Evolutionary conservation across 2,113 vertebrate genomes (phyloP), one percentile per base, ranked within the genome.

Genomic region (Tetraodon nigroviridis): DNA sequence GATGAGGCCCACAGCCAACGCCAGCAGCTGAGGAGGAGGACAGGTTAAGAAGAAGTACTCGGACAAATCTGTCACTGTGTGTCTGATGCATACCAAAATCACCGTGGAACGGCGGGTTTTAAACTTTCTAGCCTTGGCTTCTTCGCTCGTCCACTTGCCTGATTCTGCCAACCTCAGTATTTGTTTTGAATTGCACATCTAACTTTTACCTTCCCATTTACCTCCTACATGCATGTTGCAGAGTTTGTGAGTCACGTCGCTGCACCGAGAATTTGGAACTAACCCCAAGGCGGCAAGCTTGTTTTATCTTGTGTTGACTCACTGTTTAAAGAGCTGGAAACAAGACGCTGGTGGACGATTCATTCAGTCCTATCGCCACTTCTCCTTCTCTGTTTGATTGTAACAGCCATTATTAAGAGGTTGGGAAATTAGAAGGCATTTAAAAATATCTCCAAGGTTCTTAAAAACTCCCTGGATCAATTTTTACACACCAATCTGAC

Each of bases 1-100:
- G 21, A 61, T 53, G 71, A 74, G 70, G 66, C 64, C 71, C 70
- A 75, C 75, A 59, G 68, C 76, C 75, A 79, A 83, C 63, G 60
- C 56, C 64, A 46, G 67, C 32, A 4, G 68, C 51, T 63, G 64
- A 49, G 64, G 58, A 69, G 58, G 74, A 67, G 64, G 76, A 79
- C 63, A 74, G 77, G 69, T 72, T 59, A 55, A 46, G 69, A 73
- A 76, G 69, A 73, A 75, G 61, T 51, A 55, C 66, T 66, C 5
- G 65, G 65, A 65, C 67, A 73, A 72, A 78, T 77, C 62, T 64
- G 52, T 62, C 37, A 69, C 58, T 45, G 45, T 11, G 24, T 4
- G 42, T 53, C 57, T 61, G 66, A 77, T 83, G 66, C 66, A 75
- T 76, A 79, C 61, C 42, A 75, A 80, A 78, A 54, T 22, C 27